phyloP scores from a whole-genome alignment of 2,797 vertebrate genomes.

The Peromyscus eremicus region DNA sequence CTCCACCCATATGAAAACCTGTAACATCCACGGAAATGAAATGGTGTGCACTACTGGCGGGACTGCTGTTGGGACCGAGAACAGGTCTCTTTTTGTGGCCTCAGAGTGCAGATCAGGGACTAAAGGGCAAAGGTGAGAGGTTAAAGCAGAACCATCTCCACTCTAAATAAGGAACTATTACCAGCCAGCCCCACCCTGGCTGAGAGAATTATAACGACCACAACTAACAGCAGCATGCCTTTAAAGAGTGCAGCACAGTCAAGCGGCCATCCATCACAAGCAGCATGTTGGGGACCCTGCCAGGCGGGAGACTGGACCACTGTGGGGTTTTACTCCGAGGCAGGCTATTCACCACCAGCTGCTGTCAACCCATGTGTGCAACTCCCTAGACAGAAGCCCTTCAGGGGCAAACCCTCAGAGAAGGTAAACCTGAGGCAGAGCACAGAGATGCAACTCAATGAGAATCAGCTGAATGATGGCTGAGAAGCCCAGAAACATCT shows the following conservation, averaged over 20 bases:
- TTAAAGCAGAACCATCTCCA: not conserved
- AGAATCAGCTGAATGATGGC: not conserved
- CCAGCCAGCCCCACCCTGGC: not conserved
- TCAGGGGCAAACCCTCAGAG: not conserved
- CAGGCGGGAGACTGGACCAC: not conserved
- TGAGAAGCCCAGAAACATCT: not conserved
- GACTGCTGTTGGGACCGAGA: not conserved
- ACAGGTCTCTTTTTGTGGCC: not conserved
- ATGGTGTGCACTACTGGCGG: not conserved
- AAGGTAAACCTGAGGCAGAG: not conserved
- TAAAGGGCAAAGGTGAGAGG: constrained; percentile 73
- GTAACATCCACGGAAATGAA: not conserved
- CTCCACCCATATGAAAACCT: not conserved
- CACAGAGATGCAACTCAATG: not conserved
- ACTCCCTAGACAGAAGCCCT: not conserved
- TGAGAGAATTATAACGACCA: not conserved
- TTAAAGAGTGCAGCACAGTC: not conserved
- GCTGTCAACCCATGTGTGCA: not conserved
- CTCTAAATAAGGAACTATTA: not conserved
- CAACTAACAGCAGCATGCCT: not conserved
- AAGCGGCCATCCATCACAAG: not conserved
- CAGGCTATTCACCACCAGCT: not conserved
- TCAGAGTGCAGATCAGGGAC: not conserved
- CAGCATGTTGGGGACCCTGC: not conserved
- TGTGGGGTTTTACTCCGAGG: not conserved